Evolutionary conservation across 2,113 vertebrate species (phyloP).

Genomic region (Gallinago media): DNA sequence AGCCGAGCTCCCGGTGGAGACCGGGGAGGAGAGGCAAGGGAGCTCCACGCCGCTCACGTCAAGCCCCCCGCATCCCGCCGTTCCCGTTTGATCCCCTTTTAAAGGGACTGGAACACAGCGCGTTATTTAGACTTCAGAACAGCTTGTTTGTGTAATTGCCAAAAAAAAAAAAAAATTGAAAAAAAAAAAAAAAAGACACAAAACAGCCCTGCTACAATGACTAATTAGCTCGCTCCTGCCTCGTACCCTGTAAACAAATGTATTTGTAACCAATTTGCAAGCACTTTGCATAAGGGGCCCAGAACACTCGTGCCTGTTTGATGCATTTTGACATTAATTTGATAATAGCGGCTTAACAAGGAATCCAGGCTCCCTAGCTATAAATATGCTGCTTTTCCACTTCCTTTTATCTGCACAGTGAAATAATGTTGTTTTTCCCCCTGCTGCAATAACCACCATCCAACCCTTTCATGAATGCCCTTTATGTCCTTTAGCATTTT

Average conservation of each 20-base stretch:
- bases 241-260: slow-evolving; percentile 69
- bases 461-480: slow-evolving; percentile 69
- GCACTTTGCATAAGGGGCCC: slow-evolving; percentile 67
- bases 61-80: neutral
- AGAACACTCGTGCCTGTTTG: slow-evolving; percentile 70
- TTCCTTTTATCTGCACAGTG: slow-evolving; percentile 74
- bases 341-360: slow-evolving; percentile 67
- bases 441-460: slow-evolving; percentile 70
- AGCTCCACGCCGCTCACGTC: neutral
- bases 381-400: slow-evolving; percentile 63
- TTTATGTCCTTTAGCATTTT: slow-evolving; percentile 66
- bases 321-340: slow-evolving; percentile 76
- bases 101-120: neutral
- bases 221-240: slow-evolving; percentile 67
- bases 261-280: slow-evolving; percentile 69
- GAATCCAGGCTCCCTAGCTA: slow-evolving; percentile 72
- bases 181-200: neutral
- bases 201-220: slow-evolving; percentile 51
- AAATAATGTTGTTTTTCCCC: slow-evolving; percentile 73
- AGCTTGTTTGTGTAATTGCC: slow-evolving; percentile 66
- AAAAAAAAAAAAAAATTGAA: neutral
- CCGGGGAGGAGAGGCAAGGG: neutral
- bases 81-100: neutral
- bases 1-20: rapidly evolving
- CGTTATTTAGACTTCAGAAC: slow-evolving; percentile 46